Percentiles rank a stretch among this genome's conserved stretches.
Evolutionary conservation across 1,140 invertebrate species (phyloP).

Genomic region (Gonioctena quinquepunctata): DNA sequence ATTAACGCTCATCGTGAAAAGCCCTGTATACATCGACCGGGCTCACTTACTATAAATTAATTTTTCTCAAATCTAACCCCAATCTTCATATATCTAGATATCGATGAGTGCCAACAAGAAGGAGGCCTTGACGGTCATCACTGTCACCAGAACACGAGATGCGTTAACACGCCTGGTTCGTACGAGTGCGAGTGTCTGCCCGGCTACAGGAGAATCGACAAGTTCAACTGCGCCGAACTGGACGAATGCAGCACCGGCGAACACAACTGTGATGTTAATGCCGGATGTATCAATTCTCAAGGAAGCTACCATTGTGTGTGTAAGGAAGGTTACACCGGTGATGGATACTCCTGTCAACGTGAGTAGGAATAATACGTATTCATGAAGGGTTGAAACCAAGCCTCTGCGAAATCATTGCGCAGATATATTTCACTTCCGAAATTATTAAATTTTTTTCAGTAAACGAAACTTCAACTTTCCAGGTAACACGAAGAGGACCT

Average conservation of each 20-base stretch:
- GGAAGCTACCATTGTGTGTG: constrained; percentile 86
- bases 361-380: no score
- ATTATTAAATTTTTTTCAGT: no score
- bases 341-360: constrained; percentile 83
- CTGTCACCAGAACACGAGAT: constrained; percentile 78
- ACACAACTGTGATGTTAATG: constrained; percentile 76
- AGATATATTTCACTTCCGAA: no score
- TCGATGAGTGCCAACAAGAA: constrained; percentile 78
- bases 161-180: constrained; percentile 77
- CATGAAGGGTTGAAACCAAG: no score
- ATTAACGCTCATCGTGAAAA: no score
- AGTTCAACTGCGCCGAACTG: constrained; percentile 79
- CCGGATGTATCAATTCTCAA: constrained; percentile 82
- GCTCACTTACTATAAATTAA: no score
- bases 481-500: no score
- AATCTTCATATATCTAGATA: constrained; percentile 66
- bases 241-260: constrained; percentile 75
- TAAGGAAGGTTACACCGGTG: constrained; percentile 77
- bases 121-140: constrained; percentile 78
- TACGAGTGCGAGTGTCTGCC: constrained; percentile 82
- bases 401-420: no score
- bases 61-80: background rate
- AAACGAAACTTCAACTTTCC: no score
- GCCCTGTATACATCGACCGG: no score
- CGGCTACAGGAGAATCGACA: constrained; percentile 77